Evolutionary conservation across 1,140 invertebrate genomes (phyloP), one percentile per base, ranked within the genome.

Genomic region (Danaus plexippus): DNA sequence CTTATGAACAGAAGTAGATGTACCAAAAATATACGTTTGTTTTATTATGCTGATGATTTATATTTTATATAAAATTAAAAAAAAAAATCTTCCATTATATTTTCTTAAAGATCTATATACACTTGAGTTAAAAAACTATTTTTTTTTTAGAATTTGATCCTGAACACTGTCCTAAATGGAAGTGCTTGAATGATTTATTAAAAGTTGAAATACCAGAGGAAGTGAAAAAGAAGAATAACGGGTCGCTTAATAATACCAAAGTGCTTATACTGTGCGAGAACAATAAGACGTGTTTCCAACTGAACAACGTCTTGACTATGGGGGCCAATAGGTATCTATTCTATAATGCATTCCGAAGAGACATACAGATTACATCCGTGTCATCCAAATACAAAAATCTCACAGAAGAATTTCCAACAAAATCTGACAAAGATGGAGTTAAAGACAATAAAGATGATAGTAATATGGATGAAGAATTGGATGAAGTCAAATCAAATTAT

Each of bases 121-220:
- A 22, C 18, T 22, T 22, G 18, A 22, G 18, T 22, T 7, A 32
- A 32, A 32, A 32, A 32, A 32, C 4, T 6, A 46, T 41, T 47
- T 43, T 60, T 59, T 59, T 80, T 84, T 48, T 57, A 93, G 93
- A 93, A 87, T 90, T 95, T 49, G 89, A 92, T 53, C 92, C 96
- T 43, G 96, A 98, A 88, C 87, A 90, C 13, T 94, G 92, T 85
- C 95, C 96, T 9, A 98, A 99, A 88, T 98, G 97, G 97, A 87
- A 90, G 67, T 92, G 92, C 12, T 81, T 97, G 9, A 90, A 85
- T 47, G 95, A 97, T 85, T 89, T 97, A 59, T 77, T 97, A n/a
- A 79, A 88, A 59, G 70, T 88, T 9, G 96, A 97, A 88, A 95
- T 97, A 68, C 91, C 92, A n/a, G 77, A 86, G 11, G 89, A 94